Conservation (phyloP, 2,113 vertebrate genomes). For the Myotis lucifugus region DNA sequence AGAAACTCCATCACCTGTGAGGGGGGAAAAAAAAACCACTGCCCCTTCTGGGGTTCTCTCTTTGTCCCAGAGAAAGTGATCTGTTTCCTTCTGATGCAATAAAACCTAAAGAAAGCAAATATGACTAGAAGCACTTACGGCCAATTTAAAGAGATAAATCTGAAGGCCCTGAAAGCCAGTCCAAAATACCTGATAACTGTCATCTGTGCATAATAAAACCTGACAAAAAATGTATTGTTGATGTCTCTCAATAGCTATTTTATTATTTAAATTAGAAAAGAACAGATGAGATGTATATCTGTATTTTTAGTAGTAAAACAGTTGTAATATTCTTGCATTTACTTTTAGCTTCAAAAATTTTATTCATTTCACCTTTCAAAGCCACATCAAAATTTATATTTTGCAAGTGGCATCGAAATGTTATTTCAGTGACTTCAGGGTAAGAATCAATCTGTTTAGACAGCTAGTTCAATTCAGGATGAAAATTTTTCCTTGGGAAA, state of each 20-base stretch:
- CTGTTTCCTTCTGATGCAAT: slow-evolving; percentile 78
- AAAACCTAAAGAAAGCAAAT: slow-evolving; percentile 72
- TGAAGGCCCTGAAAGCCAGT: slow-evolving; percentile 68
- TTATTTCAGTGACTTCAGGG: slow-evolving; percentile 54
- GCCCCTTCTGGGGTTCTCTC: slow-evolving; percentile 83
- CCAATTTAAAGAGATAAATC: slow-evolving; percentile 74
- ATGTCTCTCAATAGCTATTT: slow-evolving; percentile 27
- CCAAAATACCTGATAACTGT: slow-evolving; percentile 63
- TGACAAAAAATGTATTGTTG: slow-evolving; percentile 77
- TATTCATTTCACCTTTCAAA: slow-evolving; percentile 66
- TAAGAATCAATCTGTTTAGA: slow-evolving; percentile 46
- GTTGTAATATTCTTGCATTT: slow-evolving; percentile 10
- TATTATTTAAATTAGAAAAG: slow-evolving; percentile 62
- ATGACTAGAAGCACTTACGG: slow-evolving; percentile 72
- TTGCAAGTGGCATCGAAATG: slow-evolving; percentile 49
- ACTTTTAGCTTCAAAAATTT: slow-evolving; percentile 61
- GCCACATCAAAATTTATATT: slow-evolving; percentile 64
- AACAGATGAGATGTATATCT: background rate
- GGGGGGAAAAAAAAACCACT: slow-evolving; percentile 74
- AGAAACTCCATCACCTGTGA: slow-evolving; percentile 94
- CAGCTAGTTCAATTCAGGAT: slow-evolving; percentile 20
- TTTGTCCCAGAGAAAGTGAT: slow-evolving; percentile 86
- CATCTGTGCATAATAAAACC: slow-evolving; percentile 73
- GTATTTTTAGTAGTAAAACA: background rate
- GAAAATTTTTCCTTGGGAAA: slow-evolving; percentile 16